Evolutionary conservation across 2,797 vertebrate genomes (phyloP), one percentile per base, ranked within the genome.

Genomic region (Oryzias sinensis): DNA sequence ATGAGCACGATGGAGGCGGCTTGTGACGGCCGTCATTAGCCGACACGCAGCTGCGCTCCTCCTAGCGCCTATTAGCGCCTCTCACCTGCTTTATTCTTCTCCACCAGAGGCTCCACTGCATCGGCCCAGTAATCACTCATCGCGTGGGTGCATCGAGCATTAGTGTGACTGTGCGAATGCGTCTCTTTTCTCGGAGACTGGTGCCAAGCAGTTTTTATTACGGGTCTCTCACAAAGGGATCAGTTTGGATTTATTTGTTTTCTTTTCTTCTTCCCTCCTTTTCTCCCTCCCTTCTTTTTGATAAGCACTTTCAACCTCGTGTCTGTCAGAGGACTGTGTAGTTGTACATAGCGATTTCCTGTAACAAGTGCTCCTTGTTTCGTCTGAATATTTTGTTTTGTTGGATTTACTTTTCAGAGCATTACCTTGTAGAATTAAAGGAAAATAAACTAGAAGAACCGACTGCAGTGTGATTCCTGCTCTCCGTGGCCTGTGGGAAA

Each of bases 311-410:
- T 89, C 77, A 88, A 76, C 74, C 81, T 80, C 68, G 22, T 56
- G 69, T 82, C 76, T 79, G 82, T 86, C 65, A 68, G 81, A 83
- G 80, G 84, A 84, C 59, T 77, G 82, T 87, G 80, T 87, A 85
- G 89, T 83, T 91, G 88, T 91, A 90, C 67, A 90, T 89, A 89
- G 88, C 83, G 20, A 68, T 73, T 87, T 86, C 85, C 85, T 91
- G 87, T 88, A 85, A 87, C 75, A 89, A 89, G 86, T 89, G 88
- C 86, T 87, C 83, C 88, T 89, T 87, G 86, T 88, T 89, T 69
- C 78, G 74, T 85, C 80, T 86, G 83, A 84, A 87, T 89, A 86
- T 87, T 89, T 88, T 80, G 76, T 87, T 87, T 83, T 83, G 77
- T 86, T 80, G 81, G 74, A 82, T 84, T 90, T 89, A 81, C 72